Base-by-base conservation (phyloP, 2,888 invertebrate genomes). In the Xestia xanthographa region DNA sequence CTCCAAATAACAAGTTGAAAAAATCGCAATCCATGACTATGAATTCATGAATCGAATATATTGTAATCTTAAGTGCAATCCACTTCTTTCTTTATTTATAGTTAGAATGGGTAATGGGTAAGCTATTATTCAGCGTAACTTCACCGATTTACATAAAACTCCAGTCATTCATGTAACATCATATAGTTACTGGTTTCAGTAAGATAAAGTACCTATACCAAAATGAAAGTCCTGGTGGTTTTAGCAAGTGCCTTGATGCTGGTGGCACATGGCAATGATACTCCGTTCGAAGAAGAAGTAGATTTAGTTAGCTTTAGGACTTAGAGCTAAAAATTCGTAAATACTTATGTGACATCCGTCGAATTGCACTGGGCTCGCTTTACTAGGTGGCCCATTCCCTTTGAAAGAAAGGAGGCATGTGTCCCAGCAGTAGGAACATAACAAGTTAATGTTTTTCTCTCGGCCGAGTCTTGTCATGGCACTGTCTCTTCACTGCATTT, bases 191-290 rank as follows among this genome's bases (percentile, higher is more conserved):
- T 62, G 6, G 22, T n/a, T n/a, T 5, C 38, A 38, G 53, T 29
- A 12, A 29, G n/a, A 53, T 41, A 29, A 68, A 56, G 43, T 69
- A 20, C 14, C n/a, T n/a, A 53, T 2, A 26, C 17, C 14, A n/a
- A 43, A 43, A 72, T 72, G 72, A 53, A 69, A 56, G 12, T 69
- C 5, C 29, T 69, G 29, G 8, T 72, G 5, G 53, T 72, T n/a
- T 53, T 69, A 17, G 12, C 29, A n/a, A 53, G 41, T 29, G 50
- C 48, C n/a, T 43, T 68, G 41, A 41, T 22, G 41, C n/a, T 72
- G n/a, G 53, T 53, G 41, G 17, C 50, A 17, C 22, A 68, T 8
- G 41, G 29, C 50, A 11, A 38, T n/a, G 22, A 11, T 12, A 22
- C 12, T 53, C 11, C 69, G 22, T n/a, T 22, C 5, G 50, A 38